These are phyloP conservation scores for Drosophila pseudoananassae DNA, from an alignment of 1,140 invertebrate species.

Conservation along the genomic window DNA sequence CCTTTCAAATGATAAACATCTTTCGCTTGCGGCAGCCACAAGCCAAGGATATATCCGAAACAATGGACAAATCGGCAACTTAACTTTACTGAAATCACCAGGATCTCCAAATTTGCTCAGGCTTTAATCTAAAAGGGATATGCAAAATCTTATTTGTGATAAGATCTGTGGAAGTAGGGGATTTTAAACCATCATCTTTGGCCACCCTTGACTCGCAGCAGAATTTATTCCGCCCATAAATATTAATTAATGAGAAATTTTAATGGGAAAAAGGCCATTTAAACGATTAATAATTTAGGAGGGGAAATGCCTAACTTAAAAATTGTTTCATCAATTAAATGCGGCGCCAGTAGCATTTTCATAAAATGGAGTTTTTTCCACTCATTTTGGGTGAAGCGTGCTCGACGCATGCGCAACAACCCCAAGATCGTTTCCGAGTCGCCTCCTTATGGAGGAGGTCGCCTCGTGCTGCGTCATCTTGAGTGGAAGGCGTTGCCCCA, in stretches of 20 bases:
- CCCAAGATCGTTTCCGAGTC: conserved; percentile 27
- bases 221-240: conserved; percentile 61
- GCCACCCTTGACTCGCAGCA: conserved; percentile 23
- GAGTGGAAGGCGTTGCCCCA: conserved; percentile 42
- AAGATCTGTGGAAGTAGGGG: conserved; percentile 38
- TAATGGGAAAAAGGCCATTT: conserved; percentile 72
- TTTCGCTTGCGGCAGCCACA: conserved; percentile 68
- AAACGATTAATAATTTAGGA: conserved; percentile 43
- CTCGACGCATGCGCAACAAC: conserved; percentile 56
- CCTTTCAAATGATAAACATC: conserved; percentile 59
- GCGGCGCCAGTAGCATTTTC: conserved; percentile 56
- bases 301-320: conserved; percentile 37
- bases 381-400: conserved; percentile 56
- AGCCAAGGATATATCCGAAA: conserved; percentile 46
- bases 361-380: conserved; percentile 47
- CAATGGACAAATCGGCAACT: conserved; percentile 56
- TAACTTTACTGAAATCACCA: conserved; percentile 65
- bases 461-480: conserved; percentile 61
- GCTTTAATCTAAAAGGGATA: conserved; percentile 51
- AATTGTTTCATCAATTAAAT: conserved; percentile 50
- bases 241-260: conserved; percentile 68
- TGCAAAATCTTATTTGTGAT: conserved; percentile 75
- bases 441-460: conserved; percentile 12
- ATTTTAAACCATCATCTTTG: conserved; percentile 22
- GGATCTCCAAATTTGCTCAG: neutral